Conservation (phyloP, 1,140 invertebrate species). For the Listronotus bonariensis region DNA sequence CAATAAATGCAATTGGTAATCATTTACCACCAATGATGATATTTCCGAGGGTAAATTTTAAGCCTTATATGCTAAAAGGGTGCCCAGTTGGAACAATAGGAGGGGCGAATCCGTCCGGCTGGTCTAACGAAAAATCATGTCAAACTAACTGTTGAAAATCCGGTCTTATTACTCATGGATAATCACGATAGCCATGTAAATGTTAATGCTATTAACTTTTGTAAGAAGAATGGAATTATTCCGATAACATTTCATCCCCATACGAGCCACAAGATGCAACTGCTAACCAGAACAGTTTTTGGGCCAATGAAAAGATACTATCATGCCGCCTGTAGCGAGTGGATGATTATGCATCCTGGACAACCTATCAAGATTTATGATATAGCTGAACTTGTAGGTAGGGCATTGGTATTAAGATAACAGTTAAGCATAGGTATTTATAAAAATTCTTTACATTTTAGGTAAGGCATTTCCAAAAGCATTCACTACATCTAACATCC, state of each 20-base stretch:
- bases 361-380: slow-evolving; percentile 22
- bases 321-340: slow-evolving; percentile 30
- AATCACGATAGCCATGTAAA: slow-evolving; percentile 54
- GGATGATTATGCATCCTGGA: slow-evolving; percentile 19
- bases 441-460: too few relatives aligned
- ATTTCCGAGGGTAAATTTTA: too few relatives aligned
- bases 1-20: too few relatives aligned
- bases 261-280: slow-evolving; percentile 54
- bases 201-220: slow-evolving; percentile 41
- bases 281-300: slow-evolving; percentile 51
- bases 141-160: too few relatives aligned
- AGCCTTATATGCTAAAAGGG: slow-evolving; percentile 44
- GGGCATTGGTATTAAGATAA: too few relatives aligned
- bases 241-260: slow-evolving; percentile 54
- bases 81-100: slow-evolving; percentile 21
- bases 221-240: slow-evolving; percentile 51
- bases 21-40: too few relatives aligned
- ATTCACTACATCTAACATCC: slow-evolving; percentile 25
- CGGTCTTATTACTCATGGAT: slow-evolving; percentile 45
- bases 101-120: slow-evolving; percentile 52
- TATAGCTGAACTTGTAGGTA: slow-evolving; percentile 18
- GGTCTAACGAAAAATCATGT: too few relatives aligned
- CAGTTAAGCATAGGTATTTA: too few relatives aligned
- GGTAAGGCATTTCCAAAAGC: slow-evolving; percentile 29
- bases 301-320: slow-evolving; percentile 52